Base-by-base conservation (phyloP, 1,140 invertebrate genomes). In the Papilio polyxenes region DNA sequence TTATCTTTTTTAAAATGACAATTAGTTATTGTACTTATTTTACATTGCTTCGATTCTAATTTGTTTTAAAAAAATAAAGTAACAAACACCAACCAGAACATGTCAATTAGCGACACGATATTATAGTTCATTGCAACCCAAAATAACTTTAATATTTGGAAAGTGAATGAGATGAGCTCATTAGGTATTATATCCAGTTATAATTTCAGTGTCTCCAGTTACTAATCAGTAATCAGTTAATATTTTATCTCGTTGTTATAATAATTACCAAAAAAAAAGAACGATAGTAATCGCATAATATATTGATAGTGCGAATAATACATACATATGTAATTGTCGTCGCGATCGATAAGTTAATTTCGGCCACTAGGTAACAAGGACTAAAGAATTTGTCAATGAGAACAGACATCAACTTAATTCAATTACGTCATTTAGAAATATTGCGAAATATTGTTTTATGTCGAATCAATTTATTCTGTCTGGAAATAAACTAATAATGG, bases 321-420 rank as follows among this genome's bases (percentile, higher is more conserved):
- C 8, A 2, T 23, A n/a, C 56, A 20, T 65, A 65, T 31, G 8
- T 5, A 65, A 65, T 31, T 65, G 23, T 31, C 10, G 20, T 65
- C 15, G 62, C 20, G 20, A 10, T 65, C n/a, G 56, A 59, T 59
- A 23, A 65, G n/a, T 65, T 31, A 23, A 65, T 23, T 65, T 31
- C 9, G 62, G 62, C 62, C 23, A 65, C 62, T 65, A 31, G 23
- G 20, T 65, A 65, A 65, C 62, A 65, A 65, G 23, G n/a, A 65
- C 62, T 11, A 23, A 65, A 8, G 3, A 2, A 65, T 23, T 65
- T 23, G 56, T 59, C 56, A 59, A 59, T 59, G 1, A 59, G 17
- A 59, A n/a, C 7, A 59, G 3, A 59, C 23, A 31, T 65, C 62
- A 10, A 23, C 9, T 23, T 23, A 31, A 65, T 23, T 59, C 1